phyloP scores from a whole-genome alignment of 2,797 vertebrate species.

The Emys orbicularis region DNA sequence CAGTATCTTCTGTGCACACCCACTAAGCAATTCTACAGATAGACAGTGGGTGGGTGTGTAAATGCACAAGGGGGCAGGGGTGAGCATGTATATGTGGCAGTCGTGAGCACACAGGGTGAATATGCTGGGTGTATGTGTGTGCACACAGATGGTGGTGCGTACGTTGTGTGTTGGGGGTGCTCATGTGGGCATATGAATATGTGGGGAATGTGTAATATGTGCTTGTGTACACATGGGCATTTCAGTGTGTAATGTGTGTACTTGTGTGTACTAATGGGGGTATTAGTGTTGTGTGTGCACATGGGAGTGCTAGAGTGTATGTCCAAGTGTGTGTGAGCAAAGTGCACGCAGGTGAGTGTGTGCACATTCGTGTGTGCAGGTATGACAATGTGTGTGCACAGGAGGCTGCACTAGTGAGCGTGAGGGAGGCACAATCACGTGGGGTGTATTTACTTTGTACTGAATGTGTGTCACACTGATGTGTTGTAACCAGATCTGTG shows the following conservation, averaged over 20 bases:
- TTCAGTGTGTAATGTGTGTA: neutral
- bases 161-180: fast-evolving
- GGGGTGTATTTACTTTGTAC: neutral
- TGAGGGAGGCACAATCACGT: neutral
- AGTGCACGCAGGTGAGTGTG: neutral
- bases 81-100: fast-evolving
- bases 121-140: fast-evolving
- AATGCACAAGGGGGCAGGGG: fast-evolving
- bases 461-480: neutral
- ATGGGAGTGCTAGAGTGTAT: neutral
- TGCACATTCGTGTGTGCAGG: neutral
- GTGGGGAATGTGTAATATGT: neutral
- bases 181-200: neutral
- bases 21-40: neutral
- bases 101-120: neutral
- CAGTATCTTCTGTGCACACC: neutral
- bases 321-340: neutral
- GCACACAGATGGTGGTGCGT: fast-evolving
- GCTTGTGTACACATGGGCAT: neutral
- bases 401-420: neutral
- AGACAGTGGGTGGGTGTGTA: fast-evolving
- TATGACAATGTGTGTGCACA: neutral
- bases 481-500: neutral
- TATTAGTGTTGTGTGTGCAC: neutral
- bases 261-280: neutral